These are phyloP conservation scores for Heliconius hewitsoni DNA, from an alignment of 1,140 invertebrate genomes.

Conservation along the genomic window DNA sequence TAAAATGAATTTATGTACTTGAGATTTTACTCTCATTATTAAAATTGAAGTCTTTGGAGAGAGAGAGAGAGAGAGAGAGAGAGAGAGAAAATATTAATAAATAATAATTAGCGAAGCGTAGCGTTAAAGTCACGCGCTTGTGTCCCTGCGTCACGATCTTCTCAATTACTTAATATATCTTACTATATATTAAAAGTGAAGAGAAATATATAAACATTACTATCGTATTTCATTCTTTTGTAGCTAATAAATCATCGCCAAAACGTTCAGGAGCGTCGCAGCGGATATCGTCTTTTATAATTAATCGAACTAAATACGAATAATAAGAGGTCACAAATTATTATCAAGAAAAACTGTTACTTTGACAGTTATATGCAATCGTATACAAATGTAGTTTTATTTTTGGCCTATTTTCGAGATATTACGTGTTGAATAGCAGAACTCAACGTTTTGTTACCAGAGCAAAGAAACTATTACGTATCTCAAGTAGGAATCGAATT, in stretches of 20 bases:
- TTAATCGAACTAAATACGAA: neutral
- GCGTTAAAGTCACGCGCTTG: no score
- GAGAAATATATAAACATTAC: neutral
- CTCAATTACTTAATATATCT: neutral
- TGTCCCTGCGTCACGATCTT: no score
- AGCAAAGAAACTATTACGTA: neutral
- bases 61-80: no score
- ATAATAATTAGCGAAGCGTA: no score
- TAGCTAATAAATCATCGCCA: slow-evolving; percentile 9
- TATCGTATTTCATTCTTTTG: neutral
- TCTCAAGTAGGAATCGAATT: neutral
- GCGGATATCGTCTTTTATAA: neutral
- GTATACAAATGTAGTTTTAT: no score
- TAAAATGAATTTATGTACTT: no score
- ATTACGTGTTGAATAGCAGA: no score
- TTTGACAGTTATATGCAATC: neutral
- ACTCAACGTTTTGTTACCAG: no score
- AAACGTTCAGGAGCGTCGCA: neutral
- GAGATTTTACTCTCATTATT: no score
- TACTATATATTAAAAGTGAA: neutral
- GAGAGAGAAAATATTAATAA: no score
- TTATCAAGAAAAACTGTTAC: neutral
- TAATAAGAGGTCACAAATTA: neutral
- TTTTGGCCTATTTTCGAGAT: no score
- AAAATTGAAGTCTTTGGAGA: no score